These are phyloP conservation scores for Drosophila cardini DNA, from an alignment of 1,140 invertebrate species.

Conservation along the genomic window DNA sequence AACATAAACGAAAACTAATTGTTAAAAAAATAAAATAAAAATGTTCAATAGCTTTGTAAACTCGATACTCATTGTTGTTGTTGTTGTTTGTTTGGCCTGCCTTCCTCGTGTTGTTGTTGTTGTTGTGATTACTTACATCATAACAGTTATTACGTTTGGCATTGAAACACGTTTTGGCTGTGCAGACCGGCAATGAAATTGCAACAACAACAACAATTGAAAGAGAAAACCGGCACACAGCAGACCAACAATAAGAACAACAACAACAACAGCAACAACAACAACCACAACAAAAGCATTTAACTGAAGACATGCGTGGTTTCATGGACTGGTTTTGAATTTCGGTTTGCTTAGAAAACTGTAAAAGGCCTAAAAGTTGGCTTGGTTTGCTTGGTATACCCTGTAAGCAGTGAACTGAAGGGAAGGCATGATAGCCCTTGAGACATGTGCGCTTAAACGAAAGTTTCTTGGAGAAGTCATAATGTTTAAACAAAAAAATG, in stretches of 20 bases:
- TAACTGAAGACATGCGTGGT: slow-evolving; percentile 13
- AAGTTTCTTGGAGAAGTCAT: no score
- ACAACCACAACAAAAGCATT: slow-evolving; percentile 13
- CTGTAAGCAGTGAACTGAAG: no score
- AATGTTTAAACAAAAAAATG: no score
- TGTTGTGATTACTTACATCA: slow-evolving; percentile 71
- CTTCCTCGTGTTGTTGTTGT: slow-evolving; percentile 30
- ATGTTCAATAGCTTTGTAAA: slow-evolving; percentile 42
- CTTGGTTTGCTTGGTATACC: no score
- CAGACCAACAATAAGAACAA: slow-evolving; percentile 39
- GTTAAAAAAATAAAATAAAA: slow-evolving; percentile 31
- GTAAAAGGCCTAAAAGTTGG: slow-evolving; percentile 3
- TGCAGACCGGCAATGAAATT: slow-evolving; percentile 76
- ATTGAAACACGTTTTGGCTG: slow-evolving; percentile 76
- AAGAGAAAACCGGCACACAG: slow-evolving; percentile 51
- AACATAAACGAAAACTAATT: slow-evolving; percentile 66
- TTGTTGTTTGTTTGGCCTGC: no score
- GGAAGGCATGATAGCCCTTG: no score
- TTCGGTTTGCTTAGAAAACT: slow-evolving; percentile 29
- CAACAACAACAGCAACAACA: slow-evolving; percentile 21
- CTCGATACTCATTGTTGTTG: slow-evolving; percentile 25
- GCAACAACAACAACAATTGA: slow-evolving; percentile 50
- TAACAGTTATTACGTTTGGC: slow-evolving; percentile 84
- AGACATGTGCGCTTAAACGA: no score
- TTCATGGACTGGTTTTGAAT: slow-evolving; percentile 37